Base-by-base conservation (phyloP, 2,888 invertebrate species). In the Dasysyrphus albostriatus region DNA sequence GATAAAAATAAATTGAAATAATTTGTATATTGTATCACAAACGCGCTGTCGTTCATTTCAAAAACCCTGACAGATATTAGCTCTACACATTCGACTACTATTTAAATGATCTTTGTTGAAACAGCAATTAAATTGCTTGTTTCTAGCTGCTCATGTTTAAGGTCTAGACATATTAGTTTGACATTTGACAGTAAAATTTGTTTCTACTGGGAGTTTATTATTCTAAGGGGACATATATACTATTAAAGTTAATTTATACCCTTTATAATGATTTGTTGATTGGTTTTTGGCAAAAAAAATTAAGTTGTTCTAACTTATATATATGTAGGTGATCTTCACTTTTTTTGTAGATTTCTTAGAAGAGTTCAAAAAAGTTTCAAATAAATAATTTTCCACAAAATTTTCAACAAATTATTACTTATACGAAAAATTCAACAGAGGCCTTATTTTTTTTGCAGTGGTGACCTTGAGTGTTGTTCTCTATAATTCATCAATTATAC, bases 81-180 rank as follows among this genome's bases (percentile, higher is more conserved):
- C 14, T 12, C 10, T 47, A 32, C n/a, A n/a, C n/a, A n/a, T 65
- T 47, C 6, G 4, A 16, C 12, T 63, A n/a, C 32, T 42, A 24
- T 44, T 0, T 2, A 7, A 47, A 16, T 47, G 49, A 42, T 24
- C 8, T 47, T 49, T 37, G n/a, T 49, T 47, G 6, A n/a, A 49
- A 16, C 5, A 3, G 34, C 7, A 49, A 49, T 16, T 49, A 37
- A 37, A 67, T 12, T 34, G 16, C 49, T 34, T 19, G 19, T 16
- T 65, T 65, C 5, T 49, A 24, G 47, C 10, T 32, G 0, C n/a
- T 49, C 44, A 16, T 65, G 42, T 4, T 34, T 49, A 0, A 14
- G 14, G 67, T 67, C 67, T 65, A 49, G 67, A 49, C 67, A 49
- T 49, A 67, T 67, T 67, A 67, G 34, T 67, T 67, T 67, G 67